A percentile compares a stretch with the other conserved stretches of the same genome.
These are phyloP conservation scores for Acrobasis suavella DNA, from an alignment of 2,888 invertebrate genomes.

Conservation along the genomic window DNA sequence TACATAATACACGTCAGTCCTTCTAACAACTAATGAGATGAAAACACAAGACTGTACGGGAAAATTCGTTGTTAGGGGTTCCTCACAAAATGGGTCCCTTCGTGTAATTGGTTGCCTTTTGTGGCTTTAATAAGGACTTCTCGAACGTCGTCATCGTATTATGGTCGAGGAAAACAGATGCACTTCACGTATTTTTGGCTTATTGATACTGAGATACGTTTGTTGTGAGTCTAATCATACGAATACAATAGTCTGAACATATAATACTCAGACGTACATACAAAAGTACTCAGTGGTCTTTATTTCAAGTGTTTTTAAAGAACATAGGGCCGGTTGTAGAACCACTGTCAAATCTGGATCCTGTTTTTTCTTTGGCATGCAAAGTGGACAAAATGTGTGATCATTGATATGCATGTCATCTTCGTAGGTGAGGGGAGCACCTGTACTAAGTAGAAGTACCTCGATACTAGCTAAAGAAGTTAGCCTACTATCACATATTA, in stretches of 20 bases:
- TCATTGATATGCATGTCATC: too few species aligned
- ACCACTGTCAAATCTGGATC: too few species aligned
- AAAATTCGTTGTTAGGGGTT: constrained; percentile 6
- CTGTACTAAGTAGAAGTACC: too few species aligned
- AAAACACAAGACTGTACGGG: constrained; percentile 12
- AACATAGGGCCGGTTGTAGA: too few species aligned
- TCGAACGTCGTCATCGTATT: constrained; percentile 8
- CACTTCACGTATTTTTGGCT: neutral
- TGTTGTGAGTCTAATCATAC: neutral
- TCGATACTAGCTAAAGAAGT: too few species aligned
- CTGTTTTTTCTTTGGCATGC: too few species aligned
- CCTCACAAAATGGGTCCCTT: constrained; percentile 5
- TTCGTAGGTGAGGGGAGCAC: too few species aligned
- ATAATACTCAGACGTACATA: neutral
- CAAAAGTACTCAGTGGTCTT: too few species aligned
- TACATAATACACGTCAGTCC: neutral
- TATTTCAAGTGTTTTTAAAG: too few species aligned
- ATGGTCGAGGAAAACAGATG: neutral
- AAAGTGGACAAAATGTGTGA: too few species aligned
- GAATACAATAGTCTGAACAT: neutral
- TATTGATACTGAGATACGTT: neutral
- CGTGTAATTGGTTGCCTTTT: constrained; percentile 12
- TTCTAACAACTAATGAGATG: constrained; percentile 14
- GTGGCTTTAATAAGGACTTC: constrained; percentile 16
- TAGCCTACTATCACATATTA: too few species aligned